phyloP scores from a whole-genome alignment of 2,888 invertebrate species.

The Dolichomitus sp. region DNA sequence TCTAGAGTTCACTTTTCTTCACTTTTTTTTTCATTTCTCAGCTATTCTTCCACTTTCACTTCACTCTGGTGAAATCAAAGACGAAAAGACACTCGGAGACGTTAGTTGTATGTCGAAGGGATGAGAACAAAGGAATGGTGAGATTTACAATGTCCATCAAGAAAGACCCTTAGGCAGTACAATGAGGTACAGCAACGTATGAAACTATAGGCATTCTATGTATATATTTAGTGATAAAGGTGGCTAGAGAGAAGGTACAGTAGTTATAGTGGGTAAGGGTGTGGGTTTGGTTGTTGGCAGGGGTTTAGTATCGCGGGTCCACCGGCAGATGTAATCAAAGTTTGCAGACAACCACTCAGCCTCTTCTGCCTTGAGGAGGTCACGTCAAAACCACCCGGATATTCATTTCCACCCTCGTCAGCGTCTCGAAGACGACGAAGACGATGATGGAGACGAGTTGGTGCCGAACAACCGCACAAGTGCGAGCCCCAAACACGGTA shows the following conservation, averaged over 20 bases:
- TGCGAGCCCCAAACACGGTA: background rate
- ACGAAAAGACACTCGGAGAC: slow-evolving; percentile 33
- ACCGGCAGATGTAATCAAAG: slow-evolving; percentile 82
- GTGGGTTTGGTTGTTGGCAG: slow-evolving; percentile 70
- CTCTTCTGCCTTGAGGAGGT: slow-evolving; percentile 69
- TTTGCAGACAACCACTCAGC: slow-evolving; percentile 80
- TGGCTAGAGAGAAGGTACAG: slow-evolving; percentile 22
- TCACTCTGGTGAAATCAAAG: slow-evolving; percentile 41
- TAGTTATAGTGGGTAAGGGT: slow-evolving; percentile 43
- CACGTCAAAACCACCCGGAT: slow-evolving; percentile 76
- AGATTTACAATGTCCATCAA: background rate
- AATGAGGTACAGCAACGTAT: slow-evolving; percentile 12
- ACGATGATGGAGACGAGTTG: slow-evolving; percentile 46
- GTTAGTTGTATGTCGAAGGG: slow-evolving; percentile 7
- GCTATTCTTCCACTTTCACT: slow-evolving; percentile 32
- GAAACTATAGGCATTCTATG: background rate
- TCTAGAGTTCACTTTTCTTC: slow-evolving; percentile 20
- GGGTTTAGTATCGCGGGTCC: slow-evolving; percentile 70
- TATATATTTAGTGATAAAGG: slow-evolving; percentile 11
- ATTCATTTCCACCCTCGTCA: slow-evolving; percentile 74
- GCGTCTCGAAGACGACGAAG: slow-evolving; percentile 48
- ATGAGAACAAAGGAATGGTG: slow-evolving; percentile 23
- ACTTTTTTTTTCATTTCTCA: slow-evolving; percentile 22
- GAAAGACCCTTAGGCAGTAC: slow-evolving; percentile 17
- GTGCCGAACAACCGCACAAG: slow-evolving; percentile 10